Base-by-base conservation (phyloP, 2,888 invertebrate species). In the Lamellibrachia satsuma region DNA sequence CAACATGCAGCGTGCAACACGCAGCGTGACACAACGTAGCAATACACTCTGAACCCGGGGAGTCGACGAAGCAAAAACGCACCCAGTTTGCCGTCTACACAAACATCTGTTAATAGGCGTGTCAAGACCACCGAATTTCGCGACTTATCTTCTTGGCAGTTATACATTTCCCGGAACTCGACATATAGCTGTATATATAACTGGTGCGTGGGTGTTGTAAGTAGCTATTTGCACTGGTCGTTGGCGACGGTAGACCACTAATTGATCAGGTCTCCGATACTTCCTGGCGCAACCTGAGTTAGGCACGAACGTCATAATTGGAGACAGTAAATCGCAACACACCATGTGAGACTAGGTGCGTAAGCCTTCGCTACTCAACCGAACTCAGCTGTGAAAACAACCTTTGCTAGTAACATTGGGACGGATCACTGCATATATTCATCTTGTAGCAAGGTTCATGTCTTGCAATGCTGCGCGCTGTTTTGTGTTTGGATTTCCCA, bases 71-170 rank as follows among this genome's bases (percentile, higher is more conserved):
- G 22, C 22, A 75, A 75, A 39, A 75, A 11, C 22, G 11, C 75
- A n/a, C n/a, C 75, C 22, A 15, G 22, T 11, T 75, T n/a, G 75
- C 75, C 22, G 75, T 22, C 15, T 15, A 75, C 75, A 75, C n/a
- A 75, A 75, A 75, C 75, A 75, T 75, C 22, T 4, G 75, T n/a
- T 75, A 75, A 75, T 75, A 22, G 22, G 75, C 75, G 15, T n/a
- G 6, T 75, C 75, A 22, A 75, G 75, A 75, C 75, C 75, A n/a
- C 75, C 6, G 22, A 15, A 75, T 75, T 75, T 75, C 75, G 6
- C 75, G 75, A 75, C 75, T 75, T 75, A 75, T 75, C 22, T 75
- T 75, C 75, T 75, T 75, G 75, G 75, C 75, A 75, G 75, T 75
- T 75, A 75, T 75, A 22, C 75, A 75, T 75, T 75, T 75, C 75